Evolutionary conservation across 2,888 invertebrate species (phyloP), one percentile per base, ranked within the genome.

Genomic region (Abrostola triplasia): DNA sequence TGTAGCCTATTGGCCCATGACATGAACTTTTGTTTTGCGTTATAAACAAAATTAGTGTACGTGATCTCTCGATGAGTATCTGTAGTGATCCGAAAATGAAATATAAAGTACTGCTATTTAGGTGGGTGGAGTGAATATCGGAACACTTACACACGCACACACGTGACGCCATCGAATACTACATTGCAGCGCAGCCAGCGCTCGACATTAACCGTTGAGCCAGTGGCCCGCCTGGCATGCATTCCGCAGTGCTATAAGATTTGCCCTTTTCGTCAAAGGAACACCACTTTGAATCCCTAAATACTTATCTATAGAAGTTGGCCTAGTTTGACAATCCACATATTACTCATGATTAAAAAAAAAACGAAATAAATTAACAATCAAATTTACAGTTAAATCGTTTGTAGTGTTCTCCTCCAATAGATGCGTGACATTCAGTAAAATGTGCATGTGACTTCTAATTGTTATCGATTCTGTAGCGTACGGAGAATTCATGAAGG

Each of bases 161-260:
- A 9, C 5, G 9, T 24, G 44, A 47, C 44, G 44, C 13, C 44
- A 47, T 47, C 44, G 44, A 47, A 24, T 24, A 24, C 44, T 47
- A 24, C 44, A 47, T 9, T 24, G 44, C 24, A 4, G 1, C 24
- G 24, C 24, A 24, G 24, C 24, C 24, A 24, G 44, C 44, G 44
- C 44, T 47, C 44, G 44, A 24, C 44, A 47, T 47, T 47, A 47
- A 47, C 44, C 44, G 44, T 47, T 47, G 44, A 24, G 44, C 44
- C 44, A 47, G 44, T 47, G 44, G 44, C 44, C 44, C 44, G 44
- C 44, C 44, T 47, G 44, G 44, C 44, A 47, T 47, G 44, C 44
- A 47, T 24, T 9, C 44, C 44, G 44, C 24, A 13, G 8, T 2
- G 44, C 24, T 24, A 24, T 9, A 47, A 24, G 44, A 47, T 9